These are phyloP conservation scores for Pseudolaguvia tuberculata DNA, from an alignment of 2,113 vertebrate species.

Conservation along the genomic window DNA sequence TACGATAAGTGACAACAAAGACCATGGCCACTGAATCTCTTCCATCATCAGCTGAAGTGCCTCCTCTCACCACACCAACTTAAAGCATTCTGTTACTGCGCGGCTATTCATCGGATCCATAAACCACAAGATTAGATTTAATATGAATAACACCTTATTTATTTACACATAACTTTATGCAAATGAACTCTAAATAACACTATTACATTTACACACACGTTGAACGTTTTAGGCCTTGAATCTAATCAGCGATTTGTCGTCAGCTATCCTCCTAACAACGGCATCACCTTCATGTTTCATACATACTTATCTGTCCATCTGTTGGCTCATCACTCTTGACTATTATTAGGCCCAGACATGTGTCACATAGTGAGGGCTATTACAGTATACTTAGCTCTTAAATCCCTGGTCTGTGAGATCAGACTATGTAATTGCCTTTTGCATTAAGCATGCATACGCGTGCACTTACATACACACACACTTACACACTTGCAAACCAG, in stretches of 20 bases:
- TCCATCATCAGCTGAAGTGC: too few species aligned
- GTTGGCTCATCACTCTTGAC: conserved; percentile 36
- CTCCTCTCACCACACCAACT: too few species aligned
- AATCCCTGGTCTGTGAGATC: conserved; percentile 70
- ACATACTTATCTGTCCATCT: conserved; percentile 45
- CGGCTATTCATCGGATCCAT: too few species aligned
- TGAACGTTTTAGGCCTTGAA: not conserved
- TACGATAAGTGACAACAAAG: too few species aligned
- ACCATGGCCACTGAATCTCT: too few species aligned
- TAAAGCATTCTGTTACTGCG: too few species aligned
- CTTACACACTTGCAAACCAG: conserved; percentile 34
- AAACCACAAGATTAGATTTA: too few species aligned
- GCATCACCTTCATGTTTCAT: conserved; percentile 29
- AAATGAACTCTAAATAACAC: not conserved
- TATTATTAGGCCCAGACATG: conserved; percentile 51
- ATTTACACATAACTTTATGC: not conserved
- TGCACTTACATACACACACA: conserved; percentile 43
- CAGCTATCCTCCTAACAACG: not conserved
- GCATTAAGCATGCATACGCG: conserved; percentile 64
- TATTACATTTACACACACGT: not conserved
- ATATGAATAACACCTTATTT: not conserved
- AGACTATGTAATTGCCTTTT: conserved; percentile 73
- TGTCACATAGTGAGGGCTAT: conserved; percentile 49
- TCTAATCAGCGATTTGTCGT: not conserved
- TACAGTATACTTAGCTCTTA: conserved; percentile 67